phyloP scores from a whole-genome alignment of 2,888 invertebrate genomes.

The Metallyticus violacea region DNA sequence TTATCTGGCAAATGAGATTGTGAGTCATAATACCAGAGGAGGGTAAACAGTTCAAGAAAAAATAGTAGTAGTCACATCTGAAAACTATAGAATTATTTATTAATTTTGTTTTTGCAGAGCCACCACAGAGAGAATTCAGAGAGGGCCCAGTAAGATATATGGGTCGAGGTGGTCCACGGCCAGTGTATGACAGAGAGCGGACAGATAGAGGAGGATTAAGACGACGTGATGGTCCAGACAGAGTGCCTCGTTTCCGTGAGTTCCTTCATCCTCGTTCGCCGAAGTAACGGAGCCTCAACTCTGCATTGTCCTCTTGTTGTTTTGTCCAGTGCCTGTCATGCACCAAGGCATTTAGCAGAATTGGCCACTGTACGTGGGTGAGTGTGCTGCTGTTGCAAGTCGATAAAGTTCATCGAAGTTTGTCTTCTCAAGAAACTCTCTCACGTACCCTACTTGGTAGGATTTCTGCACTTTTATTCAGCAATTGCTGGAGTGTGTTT shows the following conservation, averaged over 20 bases:
- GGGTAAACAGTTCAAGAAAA: too few species aligned
- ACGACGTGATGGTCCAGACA: slow-evolving; percentile 41
- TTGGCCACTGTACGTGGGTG: not conserved
- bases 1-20: too few species aligned
- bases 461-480: not conserved
- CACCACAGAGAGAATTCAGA: slow-evolving; percentile 24
- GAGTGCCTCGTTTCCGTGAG: slow-evolving; percentile 45
- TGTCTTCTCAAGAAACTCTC: not conserved
- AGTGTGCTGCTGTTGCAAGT: not conserved
- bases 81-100: too few species aligned
- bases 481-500: not conserved
- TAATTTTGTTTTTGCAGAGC: slow-evolving; percentile 8
- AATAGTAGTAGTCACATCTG: too few species aligned
- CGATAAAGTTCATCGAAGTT: not conserved
- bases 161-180: slow-evolving; percentile 30
- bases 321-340: not conserved
- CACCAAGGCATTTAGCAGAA: not conserved
- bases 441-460: not conserved
- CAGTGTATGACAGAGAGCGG: slow-evolving; percentile 29
- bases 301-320: not conserved
- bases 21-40: too few species aligned
- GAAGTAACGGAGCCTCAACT: slow-evolving; percentile 43
- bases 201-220: slow-evolving; percentile 28
- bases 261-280: slow-evolving; percentile 46
- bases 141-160: slow-evolving; percentile 22